phyloP scores from a whole-genome alignment of 1,140 invertebrate species.

The Sycobia sp. region DNA sequence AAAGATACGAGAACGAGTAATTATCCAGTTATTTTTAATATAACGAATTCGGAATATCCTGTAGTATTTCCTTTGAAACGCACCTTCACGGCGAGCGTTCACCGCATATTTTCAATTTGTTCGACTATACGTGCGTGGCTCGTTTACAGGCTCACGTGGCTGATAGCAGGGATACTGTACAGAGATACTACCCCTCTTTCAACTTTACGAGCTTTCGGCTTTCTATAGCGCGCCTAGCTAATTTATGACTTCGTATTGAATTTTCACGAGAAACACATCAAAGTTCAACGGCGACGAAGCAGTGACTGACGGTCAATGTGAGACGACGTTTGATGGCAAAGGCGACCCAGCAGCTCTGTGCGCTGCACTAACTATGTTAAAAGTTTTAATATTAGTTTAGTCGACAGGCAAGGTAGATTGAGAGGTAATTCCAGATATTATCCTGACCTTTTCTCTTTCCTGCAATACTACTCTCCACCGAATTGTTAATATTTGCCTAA shows the following conservation, averaged over 20 bases:
- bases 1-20: not conserved
- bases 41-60: not conserved
- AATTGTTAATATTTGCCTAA: too few species aligned
- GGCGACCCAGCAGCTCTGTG: constrained; percentile 57
- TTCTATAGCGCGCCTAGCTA: constrained; percentile 46
- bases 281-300: too few species aligned
- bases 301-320: constrained; percentile 57
- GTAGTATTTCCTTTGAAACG: constrained; percentile 4
- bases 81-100: too few species aligned
- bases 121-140: too few species aligned
- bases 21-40: not conserved
- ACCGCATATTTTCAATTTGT: too few species aligned
- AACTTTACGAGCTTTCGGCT: not conserved
- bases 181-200: too few species aligned
- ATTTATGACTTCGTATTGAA: constrained; percentile 59
- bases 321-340: constrained; percentile 51
- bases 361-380: constrained; percentile 59
- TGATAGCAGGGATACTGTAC: too few species aligned
- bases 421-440: constrained; percentile 65
- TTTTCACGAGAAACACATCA: constrained; percentile 60
- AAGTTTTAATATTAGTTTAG: constrained; percentile 66
- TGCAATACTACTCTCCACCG: too few species aligned
- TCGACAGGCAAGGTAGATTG: constrained; percentile 64
- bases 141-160: too few species aligned
- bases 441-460: constrained; percentile 41